Evolutionary conservation across 2,113 vertebrate genomes (phyloP).

Genomic region (Eublepharis macularius): DNA sequence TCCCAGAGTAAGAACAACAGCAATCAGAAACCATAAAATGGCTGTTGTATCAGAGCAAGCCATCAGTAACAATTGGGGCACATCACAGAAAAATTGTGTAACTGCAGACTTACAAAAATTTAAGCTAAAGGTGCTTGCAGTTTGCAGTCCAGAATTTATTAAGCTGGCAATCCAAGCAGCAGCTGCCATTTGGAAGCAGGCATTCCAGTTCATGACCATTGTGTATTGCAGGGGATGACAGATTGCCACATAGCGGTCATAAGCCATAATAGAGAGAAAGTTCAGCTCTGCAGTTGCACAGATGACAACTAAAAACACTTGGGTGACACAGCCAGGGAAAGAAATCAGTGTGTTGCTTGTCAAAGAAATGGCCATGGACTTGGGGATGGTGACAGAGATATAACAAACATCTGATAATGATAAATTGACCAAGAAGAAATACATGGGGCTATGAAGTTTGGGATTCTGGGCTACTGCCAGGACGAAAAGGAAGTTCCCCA

Average conservation of each 20-base stretch:
- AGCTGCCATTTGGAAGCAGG: neutral
- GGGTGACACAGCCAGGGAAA: neutral
- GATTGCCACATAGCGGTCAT: neutral
- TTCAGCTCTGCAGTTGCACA: neutral
- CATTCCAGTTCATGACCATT: neutral
- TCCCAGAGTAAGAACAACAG: no score
- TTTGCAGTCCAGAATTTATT: neutral
- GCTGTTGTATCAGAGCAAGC: slow-evolving; percentile 33
- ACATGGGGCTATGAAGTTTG: neutral
- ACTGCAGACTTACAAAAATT: no score
- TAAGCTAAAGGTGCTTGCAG: neutral
- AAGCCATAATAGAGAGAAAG: slow-evolving; percentile 12
- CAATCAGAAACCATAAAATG: no score
- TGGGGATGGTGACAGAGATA: slow-evolving; percentile 6
- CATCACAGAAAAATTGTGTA: slow-evolving; percentile 47
- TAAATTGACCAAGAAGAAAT: slow-evolving; percentile 15
- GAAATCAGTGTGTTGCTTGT: slow-evolving; percentile 1
- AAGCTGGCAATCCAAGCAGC: neutral
- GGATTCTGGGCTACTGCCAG: no score
- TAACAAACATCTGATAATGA: neutral
- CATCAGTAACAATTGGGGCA: slow-evolving; percentile 22
- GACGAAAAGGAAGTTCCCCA: no score
- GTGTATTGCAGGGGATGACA: neutral
- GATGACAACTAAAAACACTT: neutral
- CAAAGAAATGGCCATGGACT: slow-evolving; percentile 9